These are phyloP conservation scores for Xestia ashworthii DNA, from an alignment of 2,888 invertebrate genomes.

Conservation along the genomic window DNA sequence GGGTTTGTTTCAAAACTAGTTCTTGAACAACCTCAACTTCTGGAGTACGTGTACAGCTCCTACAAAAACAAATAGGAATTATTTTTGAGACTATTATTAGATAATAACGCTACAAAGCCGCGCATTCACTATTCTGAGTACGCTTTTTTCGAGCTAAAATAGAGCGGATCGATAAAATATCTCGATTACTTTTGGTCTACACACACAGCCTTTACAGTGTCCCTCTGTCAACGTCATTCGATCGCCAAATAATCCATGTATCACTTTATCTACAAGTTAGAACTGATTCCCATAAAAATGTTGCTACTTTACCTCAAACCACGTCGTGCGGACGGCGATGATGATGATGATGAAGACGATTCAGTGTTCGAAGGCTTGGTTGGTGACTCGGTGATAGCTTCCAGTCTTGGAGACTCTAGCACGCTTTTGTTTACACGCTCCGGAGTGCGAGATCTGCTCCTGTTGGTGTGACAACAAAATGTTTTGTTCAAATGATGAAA, in stretches of 20 bases:
- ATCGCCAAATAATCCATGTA: not conserved
- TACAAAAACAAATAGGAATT: conserved; percentile 47
- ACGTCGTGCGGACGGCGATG: conserved; percentile 67
- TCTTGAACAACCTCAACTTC: conserved; percentile 76
- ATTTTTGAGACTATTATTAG: too few species aligned
- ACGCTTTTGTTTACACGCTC: conserved; percentile 75
- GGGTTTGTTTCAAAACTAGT: conserved; percentile 68
- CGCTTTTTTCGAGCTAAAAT: too few species aligned
- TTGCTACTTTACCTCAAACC: conserved; percentile 71
- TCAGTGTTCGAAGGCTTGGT: conserved; percentile 69
- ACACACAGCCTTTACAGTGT: too few species aligned
- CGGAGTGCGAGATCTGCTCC: conserved; percentile 82
- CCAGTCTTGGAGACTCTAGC: conserved; percentile 77
- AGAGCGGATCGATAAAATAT: too few species aligned
- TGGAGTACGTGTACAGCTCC: conserved; percentile 83
- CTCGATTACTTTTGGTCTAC: too few species aligned
- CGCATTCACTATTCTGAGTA: too few species aligned
- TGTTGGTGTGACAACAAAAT: conserved; percentile 44
- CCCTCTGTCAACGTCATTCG: not conserved
- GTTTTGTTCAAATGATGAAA: not conserved
- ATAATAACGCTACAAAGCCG: too few species aligned
- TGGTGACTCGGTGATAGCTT: conserved; percentile 81
- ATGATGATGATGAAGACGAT: conserved; percentile 61
- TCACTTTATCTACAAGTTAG: too few species aligned
- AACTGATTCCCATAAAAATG: too few species aligned